Evolutionary conservation across 2,797 vertebrate genomes (phyloP).

Genomic region (Acanthiza pusilla): DNA sequence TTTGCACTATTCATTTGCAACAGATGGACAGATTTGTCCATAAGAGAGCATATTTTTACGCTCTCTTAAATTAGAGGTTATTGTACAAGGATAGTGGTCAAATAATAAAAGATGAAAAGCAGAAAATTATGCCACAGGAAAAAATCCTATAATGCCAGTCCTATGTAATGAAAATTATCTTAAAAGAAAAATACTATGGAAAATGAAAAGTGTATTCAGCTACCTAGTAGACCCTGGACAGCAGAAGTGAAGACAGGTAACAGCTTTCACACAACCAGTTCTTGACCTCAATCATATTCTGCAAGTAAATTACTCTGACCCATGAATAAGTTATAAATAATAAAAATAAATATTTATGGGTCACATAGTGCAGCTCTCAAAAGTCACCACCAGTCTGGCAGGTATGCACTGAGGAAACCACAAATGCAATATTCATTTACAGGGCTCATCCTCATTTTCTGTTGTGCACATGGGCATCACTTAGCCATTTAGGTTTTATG

Average conservation of each 20-base stretch:
- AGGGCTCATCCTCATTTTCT: neutral
- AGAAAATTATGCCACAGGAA: neutral
- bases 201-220: neutral
- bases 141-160: neutral
- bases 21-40: neutral
- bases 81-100: neutral
- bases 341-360: neutral
- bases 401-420: neutral
- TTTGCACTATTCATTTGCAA: neutral
- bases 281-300: neutral
- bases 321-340: neutral
- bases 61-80: neutral
- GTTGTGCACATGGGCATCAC: neutral
- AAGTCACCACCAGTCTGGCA: neutral
- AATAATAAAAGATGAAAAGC: neutral
- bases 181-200: neutral
- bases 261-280: constrained; percentile 15
- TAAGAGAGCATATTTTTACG: neutral
- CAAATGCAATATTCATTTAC: constrained; percentile 1
- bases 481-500: neutral
- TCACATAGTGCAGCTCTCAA: neutral
- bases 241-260: neutral
- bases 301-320: constrained; percentile 10
- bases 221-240: neutral
- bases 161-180: neutral